Percentiles rank a stretch among this genome's conserved stretches.
These are phyloP conservation scores for Ethmia dodecea DNA, from an alignment of 2,888 invertebrate species.

Conservation along the genomic window DNA sequence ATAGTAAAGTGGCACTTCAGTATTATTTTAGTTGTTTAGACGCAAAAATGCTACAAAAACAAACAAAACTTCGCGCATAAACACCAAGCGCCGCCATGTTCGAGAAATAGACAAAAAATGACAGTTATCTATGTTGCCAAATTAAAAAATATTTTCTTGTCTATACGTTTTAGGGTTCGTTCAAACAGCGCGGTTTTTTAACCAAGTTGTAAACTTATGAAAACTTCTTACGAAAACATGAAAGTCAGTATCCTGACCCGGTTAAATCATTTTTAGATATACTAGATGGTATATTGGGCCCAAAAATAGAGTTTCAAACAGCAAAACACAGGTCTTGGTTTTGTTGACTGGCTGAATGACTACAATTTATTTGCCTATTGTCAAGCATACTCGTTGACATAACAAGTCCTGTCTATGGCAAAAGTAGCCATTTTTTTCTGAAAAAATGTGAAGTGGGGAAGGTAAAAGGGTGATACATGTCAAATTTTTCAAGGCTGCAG, in stretches of 20 bases:
- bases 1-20: conserved; percentile 29
- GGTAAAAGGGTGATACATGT: conserved; percentile 71
- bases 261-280: no score
- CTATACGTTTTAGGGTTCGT: conserved; percentile 18
- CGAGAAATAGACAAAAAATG: conserved; percentile 32
- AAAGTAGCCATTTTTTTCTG: conserved; percentile 34
- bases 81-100: conserved; percentile 59
- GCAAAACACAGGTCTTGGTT: no score
- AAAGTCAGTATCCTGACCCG: no score
- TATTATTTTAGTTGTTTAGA: conserved; percentile 20
- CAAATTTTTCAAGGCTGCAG: conserved; percentile 72
- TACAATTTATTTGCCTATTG: no score
- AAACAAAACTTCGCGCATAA: conserved; percentile 66
- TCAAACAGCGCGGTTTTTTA: conserved; percentile 1
- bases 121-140: conserved; percentile 20
- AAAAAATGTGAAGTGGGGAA: conserved; percentile 54
- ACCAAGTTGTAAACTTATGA: no score
- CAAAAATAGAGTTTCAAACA: no score
- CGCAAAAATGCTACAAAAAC: conserved; percentile 43
- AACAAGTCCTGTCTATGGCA: conserved; percentile 33
- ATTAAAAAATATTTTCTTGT: conserved; percentile 18
- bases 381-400: no score
- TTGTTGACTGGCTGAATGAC: no score
- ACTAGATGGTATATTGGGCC: no score
- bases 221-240: no score